phyloP scores from a whole-genome alignment of 2,888 invertebrate genomes.

The Catocala sponsa region DNA sequence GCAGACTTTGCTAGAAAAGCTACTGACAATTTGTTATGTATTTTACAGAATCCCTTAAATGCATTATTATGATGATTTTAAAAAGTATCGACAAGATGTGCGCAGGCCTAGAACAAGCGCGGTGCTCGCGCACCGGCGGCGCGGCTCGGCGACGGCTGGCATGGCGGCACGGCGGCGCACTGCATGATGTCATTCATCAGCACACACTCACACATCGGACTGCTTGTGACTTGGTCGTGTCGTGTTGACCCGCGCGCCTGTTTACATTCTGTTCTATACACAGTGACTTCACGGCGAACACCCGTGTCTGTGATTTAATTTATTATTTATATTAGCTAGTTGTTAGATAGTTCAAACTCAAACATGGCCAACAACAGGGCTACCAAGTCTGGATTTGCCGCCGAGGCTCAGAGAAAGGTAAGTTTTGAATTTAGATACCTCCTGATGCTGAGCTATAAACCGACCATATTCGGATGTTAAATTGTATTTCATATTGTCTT shows the following conservation, averaged over 20 bases:
- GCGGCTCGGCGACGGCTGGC: no score
- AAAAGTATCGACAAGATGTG: no score
- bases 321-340: slow-evolving; percentile 70
- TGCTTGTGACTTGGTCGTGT: slow-evolving; percentile 66
- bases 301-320: slow-evolving; percentile 82
- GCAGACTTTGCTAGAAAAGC: no score
- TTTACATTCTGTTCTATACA: slow-evolving; percentile 76
- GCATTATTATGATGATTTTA: no score
- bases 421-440: slow-evolving; percentile 62
- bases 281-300: slow-evolving; percentile 78
- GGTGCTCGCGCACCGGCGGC: no score
- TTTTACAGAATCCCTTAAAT: no score
- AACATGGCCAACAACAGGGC: slow-evolving; percentile 94
- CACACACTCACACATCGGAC: slow-evolving; percentile 80
- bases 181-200: slow-evolving; percentile 85
- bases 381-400: slow-evolving; percentile 97
- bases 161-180: slow-evolving; percentile 42
- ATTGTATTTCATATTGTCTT: slow-evolving; percentile 32
- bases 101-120: no score
- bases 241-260: slow-evolving; percentile 70
- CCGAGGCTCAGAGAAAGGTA: slow-evolving; percentile 98
- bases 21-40: no score
- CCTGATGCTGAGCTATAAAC: slow-evolving; percentile 50
- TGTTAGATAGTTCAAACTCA: slow-evolving; percentile 61
- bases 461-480: slow-evolving; percentile 51